A percentile compares a stretch with the other conserved stretches of the same genome.
These are phyloP conservation scores for Empidonax alnorum DNA, from an alignment of 2,113 vertebrate species.

Conservation along the genomic window DNA sequence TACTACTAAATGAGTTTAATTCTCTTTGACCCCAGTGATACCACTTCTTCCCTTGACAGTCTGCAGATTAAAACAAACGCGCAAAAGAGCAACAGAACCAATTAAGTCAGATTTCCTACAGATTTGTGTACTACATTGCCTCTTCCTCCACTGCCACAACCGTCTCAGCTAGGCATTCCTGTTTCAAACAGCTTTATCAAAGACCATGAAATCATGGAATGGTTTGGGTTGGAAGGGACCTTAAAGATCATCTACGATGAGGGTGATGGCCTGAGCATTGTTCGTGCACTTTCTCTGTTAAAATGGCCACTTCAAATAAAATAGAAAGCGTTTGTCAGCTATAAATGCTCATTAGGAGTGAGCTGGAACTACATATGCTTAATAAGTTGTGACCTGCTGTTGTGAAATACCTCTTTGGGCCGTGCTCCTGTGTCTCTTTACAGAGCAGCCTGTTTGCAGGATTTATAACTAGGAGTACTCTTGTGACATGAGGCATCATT, in stretches of 20 bases:
- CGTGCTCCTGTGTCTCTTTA: background rate
- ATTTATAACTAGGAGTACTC: background rate
- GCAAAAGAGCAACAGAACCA: background rate
- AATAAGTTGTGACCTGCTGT: background rate
- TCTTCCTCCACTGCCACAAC: background rate
- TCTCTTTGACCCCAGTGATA: background rate
- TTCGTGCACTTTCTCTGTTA: background rate
- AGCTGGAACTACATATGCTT: background rate
- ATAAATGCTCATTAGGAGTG: background rate
- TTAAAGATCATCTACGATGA: background rate
- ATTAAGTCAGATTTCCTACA: background rate
- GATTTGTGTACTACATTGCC: background rate
- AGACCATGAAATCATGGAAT: background rate
- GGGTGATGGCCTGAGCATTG: background rate
- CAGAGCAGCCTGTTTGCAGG: background rate
- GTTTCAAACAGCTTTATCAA: background rate
- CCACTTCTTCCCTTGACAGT: background rate
- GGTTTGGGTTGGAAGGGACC: background rate
- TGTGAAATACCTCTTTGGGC: background rate
- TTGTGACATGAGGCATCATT: background rate
- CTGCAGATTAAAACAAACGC: background rate
- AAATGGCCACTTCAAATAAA: background rate
- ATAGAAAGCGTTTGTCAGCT: background rate
- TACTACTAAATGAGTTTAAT: background rate
- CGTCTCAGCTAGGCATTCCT: background rate